These are phyloP conservation scores for Paramormyrops hopkinsi DNA, from an alignment of 2,797 vertebrate species.

Conservation along the genomic window DNA sequence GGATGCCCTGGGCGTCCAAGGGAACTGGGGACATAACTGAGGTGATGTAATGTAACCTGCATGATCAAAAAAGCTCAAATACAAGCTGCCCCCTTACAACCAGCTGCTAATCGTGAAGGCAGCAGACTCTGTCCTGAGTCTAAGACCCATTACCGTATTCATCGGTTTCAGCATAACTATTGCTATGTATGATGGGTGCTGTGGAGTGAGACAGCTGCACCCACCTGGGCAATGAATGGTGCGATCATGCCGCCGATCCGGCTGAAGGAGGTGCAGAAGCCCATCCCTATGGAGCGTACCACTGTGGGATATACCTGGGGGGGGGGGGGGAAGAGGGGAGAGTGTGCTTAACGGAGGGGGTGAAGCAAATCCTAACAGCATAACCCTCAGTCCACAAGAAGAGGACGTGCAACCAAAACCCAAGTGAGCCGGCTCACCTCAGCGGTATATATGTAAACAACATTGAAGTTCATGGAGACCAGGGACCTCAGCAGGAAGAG, in stretches of 20 bases:
- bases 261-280: constrained; percentile 83
- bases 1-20: not conserved
- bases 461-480: constrained; percentile 89
- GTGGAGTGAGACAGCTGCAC: not conserved
- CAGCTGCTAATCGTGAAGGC: not conserved
- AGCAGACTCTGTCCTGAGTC: not conserved
- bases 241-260: constrained; percentile 89
- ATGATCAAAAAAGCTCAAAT: not conserved
- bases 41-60: not conserved
- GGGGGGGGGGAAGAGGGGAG: not conserved
- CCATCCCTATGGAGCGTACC: constrained; percentile 81
- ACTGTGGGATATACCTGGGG: constrained; percentile 84
- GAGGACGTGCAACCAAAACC: not conserved
- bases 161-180: not conserved
- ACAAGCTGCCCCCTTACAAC: not conserved
- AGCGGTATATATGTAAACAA: constrained; percentile 91
- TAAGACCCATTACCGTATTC: not conserved
- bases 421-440: constrained; percentile 64
- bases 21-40: not conserved
- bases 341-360: not conserved
- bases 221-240: constrained; percentile 93
- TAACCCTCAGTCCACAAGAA: not conserved
- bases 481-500: constrained; percentile 82
- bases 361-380: not conserved
- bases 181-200: not conserved